Conservation (phyloP, 2,888 invertebrate species). For the Synergus itoensis region DNA sequence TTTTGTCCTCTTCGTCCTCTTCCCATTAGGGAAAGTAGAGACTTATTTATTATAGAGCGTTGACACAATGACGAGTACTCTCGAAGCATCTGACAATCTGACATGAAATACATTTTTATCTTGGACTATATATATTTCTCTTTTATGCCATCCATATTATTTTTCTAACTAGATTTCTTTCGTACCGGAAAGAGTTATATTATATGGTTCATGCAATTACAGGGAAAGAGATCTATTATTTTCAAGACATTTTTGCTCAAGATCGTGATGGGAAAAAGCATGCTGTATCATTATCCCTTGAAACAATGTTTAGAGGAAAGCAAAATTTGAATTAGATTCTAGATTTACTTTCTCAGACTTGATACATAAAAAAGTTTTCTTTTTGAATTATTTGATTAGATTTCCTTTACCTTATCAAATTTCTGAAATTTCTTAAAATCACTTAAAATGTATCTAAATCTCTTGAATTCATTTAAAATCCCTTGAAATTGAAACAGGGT, state of each 20-base stretch:
- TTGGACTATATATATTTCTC: neutral
- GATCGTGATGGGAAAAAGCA: neutral
- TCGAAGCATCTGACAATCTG: neutral
- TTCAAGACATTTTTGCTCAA: neutral
- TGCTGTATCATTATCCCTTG: neutral
- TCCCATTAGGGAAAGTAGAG: neutral
- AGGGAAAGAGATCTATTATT: neutral
- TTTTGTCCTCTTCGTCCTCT: neutral
- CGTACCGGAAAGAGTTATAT: constrained; percentile 4
- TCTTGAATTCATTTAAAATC: no score
- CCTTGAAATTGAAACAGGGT: no score
- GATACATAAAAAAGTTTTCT: neutral
- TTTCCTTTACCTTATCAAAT: no score
- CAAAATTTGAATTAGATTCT: neutral
- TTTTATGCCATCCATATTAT: neutral
- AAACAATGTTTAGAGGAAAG: neutral
- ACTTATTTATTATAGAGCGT: neutral
- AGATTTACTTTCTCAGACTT: neutral
- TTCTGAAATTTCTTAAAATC: no score
- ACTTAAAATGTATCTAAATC: no score
- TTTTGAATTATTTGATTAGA: no score
- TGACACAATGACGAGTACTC: constrained; percentile 18
- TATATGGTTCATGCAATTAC: constrained; percentile 7
- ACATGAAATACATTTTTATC: neutral
- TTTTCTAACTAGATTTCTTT: constrained; percentile 5